These are phyloP conservation scores for Myotis myotis DNA, from an alignment of 2,797 vertebrate genomes.

Conservation along the genomic window DNA sequence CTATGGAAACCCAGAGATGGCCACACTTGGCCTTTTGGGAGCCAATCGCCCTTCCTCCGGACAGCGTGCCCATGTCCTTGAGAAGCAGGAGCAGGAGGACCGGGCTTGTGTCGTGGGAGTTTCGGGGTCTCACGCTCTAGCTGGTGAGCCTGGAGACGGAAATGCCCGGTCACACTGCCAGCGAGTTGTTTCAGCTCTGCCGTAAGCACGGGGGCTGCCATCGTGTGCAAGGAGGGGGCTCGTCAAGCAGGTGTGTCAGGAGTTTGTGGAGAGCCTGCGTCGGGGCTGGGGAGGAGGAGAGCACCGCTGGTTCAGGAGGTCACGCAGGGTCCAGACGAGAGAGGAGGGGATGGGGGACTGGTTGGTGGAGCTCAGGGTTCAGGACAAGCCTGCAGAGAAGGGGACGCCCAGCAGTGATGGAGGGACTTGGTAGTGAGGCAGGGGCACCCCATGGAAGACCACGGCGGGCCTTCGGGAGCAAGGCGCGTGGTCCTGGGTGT, in stretches of 20 bases:
- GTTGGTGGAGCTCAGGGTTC: not conserved
- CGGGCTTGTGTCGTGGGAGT: not conserved
- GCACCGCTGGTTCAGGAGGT: not conserved
- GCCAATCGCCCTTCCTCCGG: not conserved
- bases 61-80: not conserved
- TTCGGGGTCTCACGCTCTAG: not conserved
- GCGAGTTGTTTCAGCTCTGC: not conserved
- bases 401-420: not conserved
- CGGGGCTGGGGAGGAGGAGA: not conserved
- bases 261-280: not conserved
- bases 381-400: not conserved
- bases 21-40: not conserved
- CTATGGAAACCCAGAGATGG: not conserved
- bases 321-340: not conserved
- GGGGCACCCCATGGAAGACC: not conserved
- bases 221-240: not conserved
- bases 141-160: not conserved
- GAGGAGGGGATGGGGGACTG: not conserved
- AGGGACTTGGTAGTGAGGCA: not conserved
- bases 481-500: not conserved
- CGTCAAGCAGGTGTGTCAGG: not conserved
- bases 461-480: too few relatives aligned
- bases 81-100: not conserved
- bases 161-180: not conserved
- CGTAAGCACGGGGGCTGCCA: not conserved